These are phyloP conservation scores for Hormiphora californensis DNA, from an alignment of 37 sponge, comb jelly and placozoan genomes.

Conservation along the genomic window DNA sequence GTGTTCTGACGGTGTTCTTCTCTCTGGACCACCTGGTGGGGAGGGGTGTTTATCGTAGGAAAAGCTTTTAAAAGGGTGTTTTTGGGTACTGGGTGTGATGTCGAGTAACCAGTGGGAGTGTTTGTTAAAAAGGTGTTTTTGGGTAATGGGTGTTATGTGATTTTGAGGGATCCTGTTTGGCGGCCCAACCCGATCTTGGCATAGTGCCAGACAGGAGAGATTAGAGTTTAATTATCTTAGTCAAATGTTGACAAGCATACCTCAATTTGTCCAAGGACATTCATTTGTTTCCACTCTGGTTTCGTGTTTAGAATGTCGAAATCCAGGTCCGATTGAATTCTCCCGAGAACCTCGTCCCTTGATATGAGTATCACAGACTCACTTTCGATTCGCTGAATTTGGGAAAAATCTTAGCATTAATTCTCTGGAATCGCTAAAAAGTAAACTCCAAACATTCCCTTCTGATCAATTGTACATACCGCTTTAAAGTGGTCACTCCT, in stretches of 20 bases:
- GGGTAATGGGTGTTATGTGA: too few relatives aligned
- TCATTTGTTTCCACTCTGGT: conserved; percentile 38
- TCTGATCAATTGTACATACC: neutral
- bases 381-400: neutral
- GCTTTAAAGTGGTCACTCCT: conserved; percentile 8
- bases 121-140: too few relatives aligned
- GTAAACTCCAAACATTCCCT: neutral
- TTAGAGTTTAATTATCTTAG: too few relatives aligned
- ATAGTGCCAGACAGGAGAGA: too few relatives aligned
- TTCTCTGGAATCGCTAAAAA: too few relatives aligned
- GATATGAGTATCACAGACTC: neutral
- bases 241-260: too few relatives aligned
- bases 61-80: neutral
- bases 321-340: neutral
- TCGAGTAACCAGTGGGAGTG: too few relatives aligned
- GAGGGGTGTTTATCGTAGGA: neutral
- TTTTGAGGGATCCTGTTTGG: too few relatives aligned
- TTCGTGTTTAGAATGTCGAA: neutral
- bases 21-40: conserved; percentile 10
- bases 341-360: neutral
- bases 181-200: too few relatives aligned
- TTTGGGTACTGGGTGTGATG: too few relatives aligned
- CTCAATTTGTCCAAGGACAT: conserved; percentile 11
- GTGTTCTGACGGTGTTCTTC: conserved; percentile 35
- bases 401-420: neutral